phyloP scores from a whole-genome alignment of 2,113 vertebrate species.

The Rhegmatorhina hoffmannsi region DNA sequence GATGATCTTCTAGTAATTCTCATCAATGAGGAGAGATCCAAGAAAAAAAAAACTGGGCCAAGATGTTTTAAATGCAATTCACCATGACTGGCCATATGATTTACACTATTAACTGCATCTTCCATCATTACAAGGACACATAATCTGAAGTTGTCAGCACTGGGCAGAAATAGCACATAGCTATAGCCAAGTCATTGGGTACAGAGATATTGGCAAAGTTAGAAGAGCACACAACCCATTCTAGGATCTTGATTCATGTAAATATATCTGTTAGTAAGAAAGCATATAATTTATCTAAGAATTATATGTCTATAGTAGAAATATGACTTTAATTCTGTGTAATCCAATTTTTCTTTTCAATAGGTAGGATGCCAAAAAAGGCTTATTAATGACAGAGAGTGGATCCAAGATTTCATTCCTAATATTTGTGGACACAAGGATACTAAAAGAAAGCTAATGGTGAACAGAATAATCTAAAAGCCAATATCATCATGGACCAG shows the following conservation, averaged over 20 bases:
- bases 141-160: constrained; percentile 14
- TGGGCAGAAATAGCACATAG: not conserved
- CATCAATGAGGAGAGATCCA: not conserved
- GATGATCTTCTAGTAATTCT: constrained; percentile 3
- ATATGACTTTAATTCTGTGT: not conserved
- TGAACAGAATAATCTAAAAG: not conserved
- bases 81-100: not conserved
- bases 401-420: not conserved
- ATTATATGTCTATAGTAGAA: not conserved
- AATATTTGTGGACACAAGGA: not conserved
- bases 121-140: not conserved
- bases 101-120: not conserved
- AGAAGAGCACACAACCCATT: not conserved
- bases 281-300: not conserved
- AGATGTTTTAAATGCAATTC: not conserved
- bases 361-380: not conserved
- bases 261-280: not conserved
- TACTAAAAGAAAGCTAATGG: not conserved
- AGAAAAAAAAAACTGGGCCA: not conserved
- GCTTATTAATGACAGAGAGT: not conserved
- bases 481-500: not conserved
- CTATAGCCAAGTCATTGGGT: not conserved
- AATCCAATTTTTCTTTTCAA: not conserved
- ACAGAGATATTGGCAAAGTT: not conserved
- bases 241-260: not conserved